Conservation (phyloP, 2,888 invertebrate species). For the Sphecodes monilicornis region DNA sequence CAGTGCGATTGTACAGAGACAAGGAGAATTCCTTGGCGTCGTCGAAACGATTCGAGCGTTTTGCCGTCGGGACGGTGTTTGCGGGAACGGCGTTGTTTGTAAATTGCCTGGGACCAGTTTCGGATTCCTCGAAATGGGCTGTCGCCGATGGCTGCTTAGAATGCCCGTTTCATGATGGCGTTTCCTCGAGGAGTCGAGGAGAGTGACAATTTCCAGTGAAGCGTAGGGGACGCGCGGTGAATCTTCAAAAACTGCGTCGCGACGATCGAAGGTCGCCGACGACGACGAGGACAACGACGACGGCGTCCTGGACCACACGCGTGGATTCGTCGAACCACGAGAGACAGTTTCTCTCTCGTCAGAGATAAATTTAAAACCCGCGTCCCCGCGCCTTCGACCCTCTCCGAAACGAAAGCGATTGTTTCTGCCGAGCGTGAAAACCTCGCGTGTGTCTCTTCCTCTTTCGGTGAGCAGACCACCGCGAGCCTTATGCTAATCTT, state of each 20-base stretch:
- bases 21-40: background rate
- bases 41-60: background rate
- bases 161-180: slow-evolving; percentile 26
- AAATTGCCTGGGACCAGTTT: slow-evolving; percentile 25
- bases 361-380: slow-evolving; percentile 67
- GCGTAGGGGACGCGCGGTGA: slow-evolving; percentile 19
- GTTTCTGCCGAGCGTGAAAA: slow-evolving; percentile 56
- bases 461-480: slow-evolving; percentile 70
- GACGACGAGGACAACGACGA: background rate
- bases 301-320: slow-evolving; percentile 22
- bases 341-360: background rate
- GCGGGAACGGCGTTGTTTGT: slow-evolving; percentile 27
- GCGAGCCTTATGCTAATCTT: slow-evolving; percentile 83
- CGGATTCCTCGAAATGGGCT: slow-evolving; percentile 43
- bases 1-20: background rate
- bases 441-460: slow-evolving; percentile 44
- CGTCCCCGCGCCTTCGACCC: no score
- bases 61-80: background rate
- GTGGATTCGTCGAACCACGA: slow-evolving; percentile 24
- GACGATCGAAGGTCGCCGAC: slow-evolving; percentile 29
- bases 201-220: background rate
- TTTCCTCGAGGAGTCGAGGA: slow-evolving; percentile 10
- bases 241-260: slow-evolving; percentile 23
- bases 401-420: slow-evolving; percentile 53
- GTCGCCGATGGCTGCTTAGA: slow-evolving; percentile 13